Conservation (phyloP, 2,888 invertebrate genomes). For the Monochamus alternatus region DNA sequence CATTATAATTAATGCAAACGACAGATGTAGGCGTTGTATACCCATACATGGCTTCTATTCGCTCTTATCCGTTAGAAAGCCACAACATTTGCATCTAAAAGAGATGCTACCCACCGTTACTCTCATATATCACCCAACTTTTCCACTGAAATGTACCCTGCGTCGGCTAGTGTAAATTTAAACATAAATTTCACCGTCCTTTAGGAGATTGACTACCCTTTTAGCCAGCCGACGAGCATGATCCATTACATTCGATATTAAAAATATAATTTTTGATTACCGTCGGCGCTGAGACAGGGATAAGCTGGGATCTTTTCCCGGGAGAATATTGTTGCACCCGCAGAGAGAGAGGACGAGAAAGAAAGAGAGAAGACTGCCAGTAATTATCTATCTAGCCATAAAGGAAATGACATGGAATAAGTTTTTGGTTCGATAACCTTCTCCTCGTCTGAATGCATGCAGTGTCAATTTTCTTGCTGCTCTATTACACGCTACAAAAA, state of each 20-base stretch:
- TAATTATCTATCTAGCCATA: constrained; percentile 12
- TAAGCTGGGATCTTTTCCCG: neutral
- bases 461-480: neutral
- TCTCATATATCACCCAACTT: constrained; percentile 31
- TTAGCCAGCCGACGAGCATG: constrained; percentile 15
- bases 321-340: neutral
- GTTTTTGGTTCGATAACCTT: constrained; percentile 7
- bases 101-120: constrained; percentile 26
- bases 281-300: neutral
- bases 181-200: constrained; percentile 30
- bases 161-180: constrained; percentile 33
- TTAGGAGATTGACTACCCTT: constrained; percentile 31
- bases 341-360: neutral
- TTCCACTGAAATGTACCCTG: constrained; percentile 25
- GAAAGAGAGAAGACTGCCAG: neutral
- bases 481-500: neutral
- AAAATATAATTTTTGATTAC: constrained; percentile 19
- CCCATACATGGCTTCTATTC: constrained; percentile 15
- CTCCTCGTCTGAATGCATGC: constrained; percentile 8
- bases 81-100: constrained; percentile 30
- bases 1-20: constrained; percentile 27
- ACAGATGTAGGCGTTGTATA: constrained; percentile 21
- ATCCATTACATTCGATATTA: constrained; percentile 22
- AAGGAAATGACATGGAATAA: constrained; percentile 12
- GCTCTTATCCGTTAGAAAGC: constrained; percentile 26